Evolutionary conservation across 2,797 vertebrate genomes (phyloP).

Genomic region (Sus cebifrons): DNA sequence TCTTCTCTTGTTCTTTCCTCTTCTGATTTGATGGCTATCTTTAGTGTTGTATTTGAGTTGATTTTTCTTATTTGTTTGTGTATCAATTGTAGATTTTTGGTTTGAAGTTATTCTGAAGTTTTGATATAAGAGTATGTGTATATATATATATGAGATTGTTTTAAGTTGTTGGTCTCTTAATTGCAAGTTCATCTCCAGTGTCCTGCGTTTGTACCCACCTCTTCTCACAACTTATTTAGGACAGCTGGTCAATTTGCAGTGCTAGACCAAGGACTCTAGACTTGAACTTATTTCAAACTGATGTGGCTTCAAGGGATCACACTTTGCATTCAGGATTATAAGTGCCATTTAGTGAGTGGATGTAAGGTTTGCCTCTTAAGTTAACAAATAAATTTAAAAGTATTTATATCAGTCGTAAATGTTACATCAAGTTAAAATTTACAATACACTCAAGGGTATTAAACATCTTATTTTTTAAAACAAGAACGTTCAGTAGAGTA

Average conservation of each 20-base stretch:
- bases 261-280: background rate
- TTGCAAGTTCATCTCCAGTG: no score
- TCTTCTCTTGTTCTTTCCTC: no score
- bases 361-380: background rate
- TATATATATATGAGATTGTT: no score
- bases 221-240: no score
- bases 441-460: background rate
- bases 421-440: conserved; percentile 20
- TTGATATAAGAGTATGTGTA: no score
- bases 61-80: no score
- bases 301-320: conserved; percentile 1
- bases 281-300: background rate
- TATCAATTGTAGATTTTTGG: no score
- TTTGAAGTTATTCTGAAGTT: no score
- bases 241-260: background rate
- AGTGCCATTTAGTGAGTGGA: background rate
- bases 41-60: no score
- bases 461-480: conserved; percentile 1
- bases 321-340: background rate
- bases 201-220: no score
- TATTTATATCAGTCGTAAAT: background rate
- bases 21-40: no score
- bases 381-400: background rate
- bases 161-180: no score
- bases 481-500: background rate